A percentile compares a stretch with the other conserved stretches of the same genome.
Conservation (phyloP, 2,797 vertebrate genomes). For the Spinibarbus caldwelli region DNA sequence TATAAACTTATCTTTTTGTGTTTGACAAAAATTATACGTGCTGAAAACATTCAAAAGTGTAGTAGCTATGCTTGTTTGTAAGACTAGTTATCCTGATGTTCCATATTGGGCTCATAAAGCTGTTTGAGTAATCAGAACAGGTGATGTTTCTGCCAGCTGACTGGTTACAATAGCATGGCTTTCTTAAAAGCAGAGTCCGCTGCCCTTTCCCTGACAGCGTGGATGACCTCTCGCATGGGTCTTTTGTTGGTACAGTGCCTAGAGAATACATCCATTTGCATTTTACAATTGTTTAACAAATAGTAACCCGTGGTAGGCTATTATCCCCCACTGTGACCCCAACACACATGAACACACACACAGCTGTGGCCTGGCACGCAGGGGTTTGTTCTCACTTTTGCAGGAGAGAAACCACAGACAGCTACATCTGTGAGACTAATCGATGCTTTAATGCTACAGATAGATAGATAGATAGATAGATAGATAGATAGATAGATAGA, state of each 20-base stretch:
- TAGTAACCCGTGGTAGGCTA: conserved; percentile 70
- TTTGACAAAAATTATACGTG: background rate
- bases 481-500: background rate
- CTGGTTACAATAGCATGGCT: background rate
- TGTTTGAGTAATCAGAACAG: background rate
- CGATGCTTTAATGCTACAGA: too few relatives aligned
- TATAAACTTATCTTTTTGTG: background rate
- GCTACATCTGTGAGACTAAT: background rate
- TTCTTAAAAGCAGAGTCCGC: conserved; percentile 55
- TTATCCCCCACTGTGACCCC: conserved; percentile 71
- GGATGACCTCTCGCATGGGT: conserved; percentile 67
- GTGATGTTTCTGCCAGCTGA: conserved; percentile 10
- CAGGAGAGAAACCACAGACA: conserved; percentile 10
- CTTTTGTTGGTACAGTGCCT: conserved; percentile 73
- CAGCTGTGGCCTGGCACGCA: conserved; percentile 31
- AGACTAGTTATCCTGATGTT: background rate
- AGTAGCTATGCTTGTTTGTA: background rate
- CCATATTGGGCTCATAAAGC: background rate
- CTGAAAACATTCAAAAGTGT: background rate
- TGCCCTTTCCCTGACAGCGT: conserved; percentile 48
- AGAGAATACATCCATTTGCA: conserved; percentile 73
- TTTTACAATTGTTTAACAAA: conserved; percentile 80
- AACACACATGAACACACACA: conserved; percentile 43
- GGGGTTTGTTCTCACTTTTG: background rate
- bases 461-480: background rate